Conservation (phyloP, 2,113 vertebrate species). For the Hypomesus transpacificus region DNA sequence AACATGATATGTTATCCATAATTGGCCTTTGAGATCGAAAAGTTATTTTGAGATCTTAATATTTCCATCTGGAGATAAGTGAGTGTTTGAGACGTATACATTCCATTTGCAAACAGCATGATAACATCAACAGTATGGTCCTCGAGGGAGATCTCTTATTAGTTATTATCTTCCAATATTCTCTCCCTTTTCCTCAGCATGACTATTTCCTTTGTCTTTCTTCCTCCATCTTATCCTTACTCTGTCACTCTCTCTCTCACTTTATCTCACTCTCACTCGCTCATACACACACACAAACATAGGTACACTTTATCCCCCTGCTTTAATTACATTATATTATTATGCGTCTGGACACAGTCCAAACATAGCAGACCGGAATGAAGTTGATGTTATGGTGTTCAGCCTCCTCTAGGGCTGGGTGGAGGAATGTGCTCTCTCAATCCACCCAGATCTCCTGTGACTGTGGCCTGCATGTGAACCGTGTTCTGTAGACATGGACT, state of each 20-base stretch:
- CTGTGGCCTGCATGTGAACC: conserved; percentile 36
- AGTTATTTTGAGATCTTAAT: background rate
- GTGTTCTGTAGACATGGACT: conserved; percentile 27
- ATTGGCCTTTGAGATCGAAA: background rate
- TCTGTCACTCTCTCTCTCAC: background rate
- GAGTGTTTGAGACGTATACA: too few relatives aligned
- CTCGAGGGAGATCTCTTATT: too few relatives aligned
- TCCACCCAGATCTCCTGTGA: conserved; percentile 49
- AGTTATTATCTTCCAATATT: too few relatives aligned
- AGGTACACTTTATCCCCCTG: background rate
- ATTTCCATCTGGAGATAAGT: too few relatives aligned
- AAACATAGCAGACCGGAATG: conserved; percentile 4
- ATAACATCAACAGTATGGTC: too few relatives aligned
- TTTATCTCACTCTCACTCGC: background rate
- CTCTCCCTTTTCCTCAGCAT: background rate
- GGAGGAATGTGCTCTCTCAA: conserved; percentile 49
- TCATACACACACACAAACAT: background rate
- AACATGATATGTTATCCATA: background rate
- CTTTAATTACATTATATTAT: background rate
- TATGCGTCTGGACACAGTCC: background rate
- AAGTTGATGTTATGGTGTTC: conserved; percentile 3
- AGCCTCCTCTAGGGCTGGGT: conserved; percentile 8
- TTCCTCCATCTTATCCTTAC: background rate
- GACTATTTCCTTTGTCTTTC: background rate
- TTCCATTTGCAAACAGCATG: too few relatives aligned